These are phyloP conservation scores for Apeltes quadracus DNA, from an alignment of 2,113 vertebrate genomes.

Conservation along the genomic window DNA sequence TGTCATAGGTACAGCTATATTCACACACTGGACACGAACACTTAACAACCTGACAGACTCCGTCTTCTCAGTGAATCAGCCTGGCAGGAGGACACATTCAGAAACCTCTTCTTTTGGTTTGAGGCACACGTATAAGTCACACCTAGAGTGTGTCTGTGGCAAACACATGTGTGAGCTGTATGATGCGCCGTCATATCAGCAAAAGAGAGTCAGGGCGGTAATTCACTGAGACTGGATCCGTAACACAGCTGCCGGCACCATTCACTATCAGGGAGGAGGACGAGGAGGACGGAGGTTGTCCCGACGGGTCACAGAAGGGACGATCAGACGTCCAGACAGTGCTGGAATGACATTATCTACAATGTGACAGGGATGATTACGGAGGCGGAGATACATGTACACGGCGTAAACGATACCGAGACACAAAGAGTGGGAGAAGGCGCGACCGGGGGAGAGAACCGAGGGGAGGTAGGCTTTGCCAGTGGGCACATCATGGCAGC, in stretches of 20 bases:
- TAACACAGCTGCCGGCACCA: constrained; percentile 69
- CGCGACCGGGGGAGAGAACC: constrained; percentile 59
- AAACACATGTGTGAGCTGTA: constrained; percentile 60
- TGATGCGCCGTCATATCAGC: constrained; percentile 65
- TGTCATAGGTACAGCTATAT: constrained; percentile 84
- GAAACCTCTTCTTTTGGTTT: constrained; percentile 54
- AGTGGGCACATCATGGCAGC: constrained; percentile 82
- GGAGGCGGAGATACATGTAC: constrained; percentile 43
- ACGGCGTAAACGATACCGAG: constrained; percentile 52
- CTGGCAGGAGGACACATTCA: constrained; percentile 43
- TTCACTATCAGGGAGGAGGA: constrained; percentile 61
- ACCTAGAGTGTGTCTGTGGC: constrained; percentile 62
- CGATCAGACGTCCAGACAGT: constrained; percentile 53
- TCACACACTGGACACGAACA: constrained; percentile 24
- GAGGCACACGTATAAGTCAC: constrained; percentile 52
- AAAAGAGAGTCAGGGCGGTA: constrained; percentile 58
- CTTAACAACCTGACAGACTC: constrained; percentile 53
- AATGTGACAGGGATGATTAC: constrained; percentile 54
- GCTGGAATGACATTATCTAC: constrained; percentile 61
- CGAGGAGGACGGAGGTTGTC: constrained; percentile 51
- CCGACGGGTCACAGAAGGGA: constrained; percentile 56
- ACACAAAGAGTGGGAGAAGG: constrained; percentile 57
- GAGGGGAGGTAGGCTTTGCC: constrained; percentile 74
- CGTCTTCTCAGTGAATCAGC: constrained; percentile 46
- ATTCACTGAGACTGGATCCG: constrained; percentile 66